Percentiles rank a stretch among this genome's conserved stretches.
Evolutionary conservation across 2,888 invertebrate species (phyloP).

Genomic region (Dioctria linearis): DNA sequence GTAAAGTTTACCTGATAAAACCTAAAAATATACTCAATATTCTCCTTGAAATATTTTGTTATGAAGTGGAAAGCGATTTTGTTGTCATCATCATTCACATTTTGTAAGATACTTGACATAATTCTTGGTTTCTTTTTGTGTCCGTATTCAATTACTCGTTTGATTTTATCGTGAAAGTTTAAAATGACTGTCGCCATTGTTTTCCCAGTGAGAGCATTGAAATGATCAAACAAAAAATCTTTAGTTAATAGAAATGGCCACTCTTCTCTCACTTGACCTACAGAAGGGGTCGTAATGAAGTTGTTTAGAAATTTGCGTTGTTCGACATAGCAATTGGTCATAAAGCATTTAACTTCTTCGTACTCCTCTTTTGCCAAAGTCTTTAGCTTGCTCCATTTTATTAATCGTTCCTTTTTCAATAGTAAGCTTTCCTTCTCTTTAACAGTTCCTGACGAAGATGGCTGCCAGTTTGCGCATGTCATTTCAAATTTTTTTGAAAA

Average conservation of each 20-base stretch:
- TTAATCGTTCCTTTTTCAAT: neutral
- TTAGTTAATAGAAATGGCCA: conserved; percentile 1
- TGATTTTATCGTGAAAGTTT: neutral
- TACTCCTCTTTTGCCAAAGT: neutral
- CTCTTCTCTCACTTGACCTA: neutral
- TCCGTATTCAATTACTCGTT: conserved; percentile 6
- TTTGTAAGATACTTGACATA: neutral
- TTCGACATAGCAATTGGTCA: neutral
- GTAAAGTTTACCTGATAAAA: neutral
- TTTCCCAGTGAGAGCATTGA: neutral
- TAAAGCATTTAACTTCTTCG: neutral
- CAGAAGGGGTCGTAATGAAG: neutral
- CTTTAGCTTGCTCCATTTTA: neutral
- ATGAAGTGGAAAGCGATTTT: neutral
- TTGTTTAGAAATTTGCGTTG: neutral
- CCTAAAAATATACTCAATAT: neutral
- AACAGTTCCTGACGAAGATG: neutral
- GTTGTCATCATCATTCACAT: neutral
- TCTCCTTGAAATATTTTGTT: neutral
- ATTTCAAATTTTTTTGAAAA: no score
- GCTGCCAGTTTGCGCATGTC: no score
- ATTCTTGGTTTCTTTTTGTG: conserved; percentile 3
- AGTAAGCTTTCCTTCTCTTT: neutral
- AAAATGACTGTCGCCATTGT: neutral
- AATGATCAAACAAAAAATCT: neutral